Base-by-base conservation (phyloP, 2,888 invertebrate genomes). In the Polydrusus tereticollis region DNA sequence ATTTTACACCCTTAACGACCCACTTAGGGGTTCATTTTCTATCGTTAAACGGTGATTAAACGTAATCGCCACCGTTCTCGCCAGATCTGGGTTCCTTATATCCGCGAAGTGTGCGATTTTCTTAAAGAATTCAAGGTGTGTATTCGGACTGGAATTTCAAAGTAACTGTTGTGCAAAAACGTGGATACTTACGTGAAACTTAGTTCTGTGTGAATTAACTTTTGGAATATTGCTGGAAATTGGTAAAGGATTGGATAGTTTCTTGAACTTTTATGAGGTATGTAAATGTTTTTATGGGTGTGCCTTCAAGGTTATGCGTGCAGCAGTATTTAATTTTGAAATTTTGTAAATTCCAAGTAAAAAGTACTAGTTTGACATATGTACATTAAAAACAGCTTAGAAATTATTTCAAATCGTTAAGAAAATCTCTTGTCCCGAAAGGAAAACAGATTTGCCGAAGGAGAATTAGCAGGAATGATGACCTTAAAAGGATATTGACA, bases 61-160 rank as follows among this genome's bases (percentile, higher is more conserved):
- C 12, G 6, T 0, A 6, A 41, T 38, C 52, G 38, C 57, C 62
- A 36, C 21, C 60, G 66, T 16, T n/a, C 21, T 50, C 20, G 23
- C 62, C 71, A 36, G 62, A 62, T 36, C 52, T 43, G 36, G 45
- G 14, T 38, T 23, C 66, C 58, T 58, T 59, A 47, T 45, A 57
- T 52, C 55, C 62, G 36, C 63, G 62, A 47, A 64, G 72, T 68
- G 72, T 68, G 72, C 43, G 64, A 62, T 45, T 68, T 68, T 68
- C 67, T 63, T 57, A 16, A 72, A 72, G 68, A 72, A 72, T 72
- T 72, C 72, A 72, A 73, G 73, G 73, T 73, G 73, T 73, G 73
- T 73, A 65, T 60, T 70, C 33, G 60, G 41, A 62, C 60, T 65
- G 70, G 73, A 70, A 73, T 73, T 69, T 69, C 70, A 26, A 55